phyloP scores from a whole-genome alignment of 2,113 vertebrate genomes.

The Cinclus cinclus region DNA sequence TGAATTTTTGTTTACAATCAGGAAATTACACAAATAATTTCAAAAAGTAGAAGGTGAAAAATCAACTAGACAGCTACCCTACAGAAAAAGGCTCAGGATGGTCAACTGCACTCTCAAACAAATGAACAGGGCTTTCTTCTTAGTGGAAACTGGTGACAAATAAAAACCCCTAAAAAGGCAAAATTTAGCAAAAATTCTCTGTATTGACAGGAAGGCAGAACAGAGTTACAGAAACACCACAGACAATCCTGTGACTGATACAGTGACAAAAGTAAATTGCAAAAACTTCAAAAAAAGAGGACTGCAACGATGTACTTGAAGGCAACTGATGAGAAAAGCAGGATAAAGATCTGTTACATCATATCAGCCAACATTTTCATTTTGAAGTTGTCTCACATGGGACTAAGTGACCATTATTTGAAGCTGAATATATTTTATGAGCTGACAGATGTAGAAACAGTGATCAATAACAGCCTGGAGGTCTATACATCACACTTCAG shows the following conservation, averaged over 20 bases:
- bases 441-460: not conserved
- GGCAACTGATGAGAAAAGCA: not conserved
- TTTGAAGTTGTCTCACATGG: not conserved
- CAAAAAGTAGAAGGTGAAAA: not conserved
- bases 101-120: not conserved
- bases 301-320: not conserved
- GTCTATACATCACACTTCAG: not conserved
- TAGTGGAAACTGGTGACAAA: not conserved
- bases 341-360: not conserved
- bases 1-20: not conserved
- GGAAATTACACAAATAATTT: not conserved
- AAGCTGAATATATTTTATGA: not conserved
- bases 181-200: not conserved
- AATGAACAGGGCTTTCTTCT: not conserved
- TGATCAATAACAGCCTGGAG: constrained; percentile 28
- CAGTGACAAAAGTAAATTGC: not conserved
- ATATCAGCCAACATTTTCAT: not conserved
- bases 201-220: not conserved
- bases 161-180: rapidly evolving
- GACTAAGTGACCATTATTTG: not conserved
- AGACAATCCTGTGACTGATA: not conserved
- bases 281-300: not conserved
- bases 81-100: not conserved
- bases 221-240: not conserved
- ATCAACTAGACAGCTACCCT: not conserved